Conservation (phyloP, 2,113 vertebrate species). For the Meleagris gallopavo region DNA sequence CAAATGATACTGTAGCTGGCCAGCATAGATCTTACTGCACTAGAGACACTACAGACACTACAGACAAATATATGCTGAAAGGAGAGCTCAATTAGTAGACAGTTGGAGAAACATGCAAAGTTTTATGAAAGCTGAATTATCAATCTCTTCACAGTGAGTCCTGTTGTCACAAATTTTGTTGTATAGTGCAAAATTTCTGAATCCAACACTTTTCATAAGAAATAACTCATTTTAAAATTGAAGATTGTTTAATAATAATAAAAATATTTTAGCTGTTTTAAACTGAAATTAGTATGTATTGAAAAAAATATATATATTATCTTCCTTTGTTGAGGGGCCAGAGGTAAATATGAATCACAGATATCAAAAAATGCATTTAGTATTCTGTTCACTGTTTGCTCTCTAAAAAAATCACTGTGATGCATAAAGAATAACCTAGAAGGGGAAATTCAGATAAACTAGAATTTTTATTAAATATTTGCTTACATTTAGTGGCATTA, state of each 20-base stretch:
- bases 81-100: neutral
- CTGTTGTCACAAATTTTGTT: neutral
- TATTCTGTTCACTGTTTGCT: neutral
- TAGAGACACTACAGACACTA: neutral
- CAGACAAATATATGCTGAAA: constrained; percentile 7
- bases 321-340: neutral
- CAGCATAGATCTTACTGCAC: neutral
- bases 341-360: neutral
- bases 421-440: neutral
- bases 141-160: neutral
- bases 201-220: neutral
- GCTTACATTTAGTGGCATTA: neutral
- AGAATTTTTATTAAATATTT: neutral
- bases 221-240: neutral
- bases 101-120: neutral
- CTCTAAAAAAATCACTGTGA: neutral
- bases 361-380: neutral
- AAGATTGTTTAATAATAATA: neutral
- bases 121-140: neutral
- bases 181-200: neutral
- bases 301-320: neutral
- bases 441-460: neutral
- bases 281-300: neutral
- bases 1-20: constrained; percentile 13
- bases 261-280: constrained; percentile 33